A percentile compares a stretch with the other conserved stretches of the same genome.
Evolutionary conservation across 2,888 invertebrate genomes (phyloP).

Genomic region (Atethmia centrago): DNA sequence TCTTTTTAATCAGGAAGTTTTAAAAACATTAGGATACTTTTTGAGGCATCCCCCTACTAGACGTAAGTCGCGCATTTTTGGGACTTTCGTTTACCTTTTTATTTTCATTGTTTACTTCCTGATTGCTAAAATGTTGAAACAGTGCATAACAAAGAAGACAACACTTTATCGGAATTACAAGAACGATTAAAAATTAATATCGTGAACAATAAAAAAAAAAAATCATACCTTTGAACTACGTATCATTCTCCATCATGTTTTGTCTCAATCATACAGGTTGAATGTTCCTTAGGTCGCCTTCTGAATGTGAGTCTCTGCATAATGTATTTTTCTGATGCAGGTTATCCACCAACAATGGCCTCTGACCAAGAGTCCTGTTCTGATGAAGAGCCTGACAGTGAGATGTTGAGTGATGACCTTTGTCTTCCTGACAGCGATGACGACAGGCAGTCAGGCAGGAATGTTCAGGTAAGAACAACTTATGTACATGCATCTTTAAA

Average conservation of each 20-base stretch:
- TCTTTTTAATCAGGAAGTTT: background rate
- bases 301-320: background rate
- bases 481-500: background rate
- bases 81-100: background rate
- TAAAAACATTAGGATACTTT: background rate
- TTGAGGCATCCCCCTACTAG: background rate
- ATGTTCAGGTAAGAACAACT: slow-evolving; percentile 74
- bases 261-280: background rate
- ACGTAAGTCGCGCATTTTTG: background rate
- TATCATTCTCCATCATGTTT: background rate
- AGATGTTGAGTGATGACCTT: slow-evolving; percentile 93
- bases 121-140: background rate
- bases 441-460: slow-evolving; percentile 86
- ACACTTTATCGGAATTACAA: background rate
- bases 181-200: background rate
- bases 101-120: background rate
- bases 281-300: background rate
- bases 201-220: background rate
- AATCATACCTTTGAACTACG: no score
- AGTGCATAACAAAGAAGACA: background rate
- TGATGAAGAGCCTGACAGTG: slow-evolving; percentile 89
- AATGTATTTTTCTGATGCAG: slow-evolving; percentile 61
- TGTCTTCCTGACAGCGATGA: slow-evolving; percentile 95
- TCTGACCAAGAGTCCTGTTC: slow-evolving; percentile 88
- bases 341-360: slow-evolving; percentile 77